Conservation (phyloP, 2,797 vertebrate species). For the Diceros bicornis region DNA sequence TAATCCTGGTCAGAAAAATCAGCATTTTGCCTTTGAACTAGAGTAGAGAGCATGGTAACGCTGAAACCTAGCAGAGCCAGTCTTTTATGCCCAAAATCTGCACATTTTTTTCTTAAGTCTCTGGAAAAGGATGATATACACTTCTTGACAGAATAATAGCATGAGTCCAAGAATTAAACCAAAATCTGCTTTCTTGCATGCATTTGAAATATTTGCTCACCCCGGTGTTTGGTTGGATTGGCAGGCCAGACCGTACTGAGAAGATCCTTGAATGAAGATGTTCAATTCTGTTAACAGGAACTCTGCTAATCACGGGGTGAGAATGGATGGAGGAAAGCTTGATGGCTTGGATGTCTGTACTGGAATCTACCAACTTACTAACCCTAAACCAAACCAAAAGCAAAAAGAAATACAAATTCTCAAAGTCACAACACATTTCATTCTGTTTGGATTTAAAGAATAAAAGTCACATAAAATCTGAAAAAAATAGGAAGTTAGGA, state of each 20-base stretch:
- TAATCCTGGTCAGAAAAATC: background rate
- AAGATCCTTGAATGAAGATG: slow-evolving; percentile 52
- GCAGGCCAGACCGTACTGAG: background rate
- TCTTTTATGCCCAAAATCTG: background rate
- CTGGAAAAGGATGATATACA: background rate
- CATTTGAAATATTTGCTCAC: slow-evolving; percentile 28
- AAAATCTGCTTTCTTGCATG: background rate
- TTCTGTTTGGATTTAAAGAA: slow-evolving; percentile 29
- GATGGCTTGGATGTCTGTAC: slow-evolving; percentile 94
- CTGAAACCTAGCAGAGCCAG: background rate
- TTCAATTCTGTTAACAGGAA: slow-evolving; percentile 23
- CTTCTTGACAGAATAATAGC: background rate
- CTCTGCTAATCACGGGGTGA: background rate
- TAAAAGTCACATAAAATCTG: background rate
- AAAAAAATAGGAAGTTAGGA: background rate
- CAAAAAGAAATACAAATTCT: slow-evolving; percentile 45
- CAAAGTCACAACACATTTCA: slow-evolving; percentile 11
- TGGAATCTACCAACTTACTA: slow-evolving; percentile 95
- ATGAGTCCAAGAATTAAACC: background rate
- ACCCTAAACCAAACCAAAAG: slow-evolving; percentile 89
- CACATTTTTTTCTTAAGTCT: background rate
- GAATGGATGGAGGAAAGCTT: slow-evolving; percentile 78
- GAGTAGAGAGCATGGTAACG: background rate
- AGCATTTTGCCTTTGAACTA: background rate
- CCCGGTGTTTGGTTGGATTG: slow-evolving; percentile 19